Percentiles rank a stretch among this genome's conserved stretches.
phyloP scores from a whole-genome alignment of 2,888 invertebrate species.

The Heteropelma amictum region DNA sequence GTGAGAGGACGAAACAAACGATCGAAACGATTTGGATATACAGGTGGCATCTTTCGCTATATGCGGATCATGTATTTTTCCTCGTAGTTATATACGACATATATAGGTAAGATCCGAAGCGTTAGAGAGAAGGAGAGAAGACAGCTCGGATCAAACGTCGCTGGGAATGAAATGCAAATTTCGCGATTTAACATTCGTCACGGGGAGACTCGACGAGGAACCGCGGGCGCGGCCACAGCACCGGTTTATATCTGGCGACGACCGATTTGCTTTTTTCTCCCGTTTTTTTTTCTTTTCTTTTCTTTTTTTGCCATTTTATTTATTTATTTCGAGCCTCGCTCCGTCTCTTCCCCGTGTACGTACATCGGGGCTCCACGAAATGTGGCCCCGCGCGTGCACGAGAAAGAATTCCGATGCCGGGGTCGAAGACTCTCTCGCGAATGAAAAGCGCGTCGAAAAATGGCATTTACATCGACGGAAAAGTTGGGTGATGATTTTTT shows the following conservation, averaged over 20 bases:
- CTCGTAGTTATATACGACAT: conserved; percentile 35
- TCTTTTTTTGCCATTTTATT: neutral
- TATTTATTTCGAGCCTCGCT: neutral
- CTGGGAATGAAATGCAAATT: conserved; percentile 61
- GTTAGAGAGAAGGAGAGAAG: neutral
- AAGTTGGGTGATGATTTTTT: too few species aligned
- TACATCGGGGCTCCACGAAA: neutral
- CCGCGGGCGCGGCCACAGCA: conserved; percentile 48
- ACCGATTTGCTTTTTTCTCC: conserved; percentile 33
- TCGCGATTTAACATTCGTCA: conserved; percentile 63
- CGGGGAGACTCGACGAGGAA: conserved; percentile 44
- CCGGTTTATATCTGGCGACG: conserved; percentile 37
- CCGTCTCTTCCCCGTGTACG: neutral
- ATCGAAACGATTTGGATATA: conserved; percentile 58
- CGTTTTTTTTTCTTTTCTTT: neutral
- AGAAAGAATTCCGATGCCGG: conserved; percentile 12
- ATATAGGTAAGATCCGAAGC: neutral
- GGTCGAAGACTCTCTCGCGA: conserved; percentile 23
- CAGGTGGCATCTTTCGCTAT: conserved; percentile 57
- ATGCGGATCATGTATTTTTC: conserved; percentile 58
- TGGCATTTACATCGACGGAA: neutral
- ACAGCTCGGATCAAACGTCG: conserved; percentile 41
- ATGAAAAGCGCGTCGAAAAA: neutral
- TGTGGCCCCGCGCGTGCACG: conserved; percentile 12
- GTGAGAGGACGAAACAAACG: conserved; percentile 31